phyloP scores from a whole-genome alignment of 2,888 invertebrate genomes.

The Blastobasis lacticolella region DNA sequence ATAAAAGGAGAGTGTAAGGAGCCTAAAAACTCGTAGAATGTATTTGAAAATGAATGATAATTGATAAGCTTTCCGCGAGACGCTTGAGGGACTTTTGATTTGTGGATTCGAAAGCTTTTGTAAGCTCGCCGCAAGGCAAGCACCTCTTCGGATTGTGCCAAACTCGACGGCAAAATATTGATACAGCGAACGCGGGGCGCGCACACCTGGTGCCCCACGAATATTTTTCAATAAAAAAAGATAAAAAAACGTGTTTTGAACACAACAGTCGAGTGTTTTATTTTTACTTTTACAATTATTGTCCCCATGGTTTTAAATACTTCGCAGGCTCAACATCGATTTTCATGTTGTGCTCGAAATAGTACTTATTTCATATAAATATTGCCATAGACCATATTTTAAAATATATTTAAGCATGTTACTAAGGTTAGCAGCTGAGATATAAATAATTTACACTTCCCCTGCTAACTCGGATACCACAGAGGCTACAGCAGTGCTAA shows the following conservation, averaged over 20 bases:
- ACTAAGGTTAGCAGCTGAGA: no score
- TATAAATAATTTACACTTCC: no score
- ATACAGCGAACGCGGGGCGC: conserved; percentile 36
- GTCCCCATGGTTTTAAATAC: neutral
- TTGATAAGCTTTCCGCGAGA: conserved; percentile 11
- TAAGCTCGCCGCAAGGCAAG: conserved; percentile 22
- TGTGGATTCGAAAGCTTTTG: conserved; percentile 8
- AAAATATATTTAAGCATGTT: no score
- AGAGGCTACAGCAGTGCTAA: no score
- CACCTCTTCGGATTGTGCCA: conserved; percentile 33
- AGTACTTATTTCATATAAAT: no score
- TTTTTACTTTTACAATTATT: conserved; percentile 21
- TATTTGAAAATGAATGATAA: conserved; percentile 2
- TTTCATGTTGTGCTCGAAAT: no score
- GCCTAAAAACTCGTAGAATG: conserved; percentile 24
- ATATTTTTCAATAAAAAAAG: conserved; percentile 72
- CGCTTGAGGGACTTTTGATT: conserved; percentile 3
- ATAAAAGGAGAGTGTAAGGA: neutral
- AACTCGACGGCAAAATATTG: conserved; percentile 42
- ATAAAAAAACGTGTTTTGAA: conserved; percentile 70
- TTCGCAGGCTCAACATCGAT: no score
- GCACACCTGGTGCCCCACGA: conserved; percentile 53
- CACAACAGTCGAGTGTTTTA: conserved; percentile 63
- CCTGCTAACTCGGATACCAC: no score
- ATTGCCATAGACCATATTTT: no score